Base-by-base conservation (phyloP, 1,140 invertebrate species). In the Cardiocondyla obscurior region DNA sequence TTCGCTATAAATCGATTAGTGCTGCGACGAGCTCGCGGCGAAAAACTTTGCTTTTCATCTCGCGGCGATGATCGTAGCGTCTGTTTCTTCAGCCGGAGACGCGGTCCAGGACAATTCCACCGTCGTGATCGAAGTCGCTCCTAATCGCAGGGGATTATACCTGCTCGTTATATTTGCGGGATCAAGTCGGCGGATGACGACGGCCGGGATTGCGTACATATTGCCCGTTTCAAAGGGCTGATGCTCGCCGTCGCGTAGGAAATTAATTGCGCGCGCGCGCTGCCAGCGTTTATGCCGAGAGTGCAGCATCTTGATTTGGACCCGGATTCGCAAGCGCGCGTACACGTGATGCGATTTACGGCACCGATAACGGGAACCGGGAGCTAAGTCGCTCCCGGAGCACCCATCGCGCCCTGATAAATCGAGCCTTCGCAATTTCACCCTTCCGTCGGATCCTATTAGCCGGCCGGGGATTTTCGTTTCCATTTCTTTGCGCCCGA, bases 1-100 rank as follows among this genome's bases (percentile, higher is more conserved):
- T 69, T 74, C 65, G 51, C 51, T 57, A 58, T 76, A 70, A 83
- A 85, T 83, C 73, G 74, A 85, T 85, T 79, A 84, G 46, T 4
- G n/a, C 4, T 19, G n/a, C 64, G 1, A 46, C 53, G 60, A 57
- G 19, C 39, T 42, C 51, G 51, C 51, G 22, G 14, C 30, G 70
- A 67, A 67, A 74, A 74, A 74, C 69, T 67, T 53, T 0, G 30
- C 60, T 19, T 25, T 49, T 62, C 39, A 19, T 33, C 55, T 28
- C 55, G n/a, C n/a, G n/a, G n/a, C n/a, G n/a, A n/a, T n/a, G n/a
- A n/a, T n/a, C n/a, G n/a, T n/a, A n/a, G n/a, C n/a, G n/a, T n/a
- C n/a, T n/a, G n/a, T n/a, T n/a, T n/a, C n/a, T n/a, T n/a, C n/a
- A n/a, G n/a, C n/a, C n/a, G n/a, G n/a, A n/a, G n/a, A n/a, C n/a